Base-by-base conservation (phyloP, 1,140 invertebrate genomes). In the Daktulosphaira vitifoliae region DNA sequence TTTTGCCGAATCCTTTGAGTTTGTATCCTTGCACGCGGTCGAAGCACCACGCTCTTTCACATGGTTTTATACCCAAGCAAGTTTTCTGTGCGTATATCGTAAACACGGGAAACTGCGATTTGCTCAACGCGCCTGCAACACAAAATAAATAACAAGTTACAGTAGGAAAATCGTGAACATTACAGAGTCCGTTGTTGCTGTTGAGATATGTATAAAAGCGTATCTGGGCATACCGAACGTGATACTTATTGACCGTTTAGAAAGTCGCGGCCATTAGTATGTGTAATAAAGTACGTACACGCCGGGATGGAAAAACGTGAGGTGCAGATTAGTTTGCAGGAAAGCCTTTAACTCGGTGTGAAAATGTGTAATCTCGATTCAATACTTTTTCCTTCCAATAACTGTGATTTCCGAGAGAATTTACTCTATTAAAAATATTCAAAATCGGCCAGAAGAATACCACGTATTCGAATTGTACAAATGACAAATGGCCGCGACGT, bases 61-160 rank as follows among this genome's bases (percentile, higher is more conserved):
- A 92, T 38, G 88, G 88, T 69, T 86, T 84, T 68, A 89, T 85
- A 20, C 85, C 86, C 66, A 95, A 76, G 72, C 92, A 96, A 65
- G 85, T 89, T 78, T 95, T 95, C 77, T 95, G 90, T 46, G 90
- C 90, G 81, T 94, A 96, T 71, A 94, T 90, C n/a, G 92, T 94
- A 76, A 94, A 95, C 59, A 96, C 91, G 7, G 92, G 92, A 76
- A 93, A 94, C 74, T 96, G 90, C 8, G 90, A 94, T 71, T 89
- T 86, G 18, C 88, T 89, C 70, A 95, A 76, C 7, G 89, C 87
- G 71, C 86, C 90, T 92, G 82, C 62, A 80, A 65, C 67, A 50
- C 66, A 66, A 50, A 69, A 50, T 65, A 48, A 25, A 25, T 51
- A 22, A 16, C n/a, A 48, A 22, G 29, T 33, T 33, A 33, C 5